phyloP scores from a whole-genome alignment of 2,113 vertebrate species.

The Xenopus borealis region DNA sequence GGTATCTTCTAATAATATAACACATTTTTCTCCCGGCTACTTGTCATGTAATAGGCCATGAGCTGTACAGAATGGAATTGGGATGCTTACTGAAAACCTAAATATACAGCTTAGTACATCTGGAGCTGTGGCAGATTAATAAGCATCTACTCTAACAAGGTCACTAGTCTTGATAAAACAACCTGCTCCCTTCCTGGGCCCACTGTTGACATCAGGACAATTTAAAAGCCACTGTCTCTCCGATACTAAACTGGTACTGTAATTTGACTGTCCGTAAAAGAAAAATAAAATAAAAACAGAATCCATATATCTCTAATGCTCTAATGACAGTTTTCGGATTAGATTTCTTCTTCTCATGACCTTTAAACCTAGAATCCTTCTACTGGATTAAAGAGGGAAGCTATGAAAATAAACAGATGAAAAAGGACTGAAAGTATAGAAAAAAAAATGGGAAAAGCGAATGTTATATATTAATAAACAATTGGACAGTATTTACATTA shows the following conservation, averaged over 20 bases:
- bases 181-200: background rate
- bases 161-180: conserved; percentile 18
- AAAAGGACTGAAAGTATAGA: background rate
- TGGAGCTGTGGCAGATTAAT: conserved; percentile 38
- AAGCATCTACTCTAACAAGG: conserved; percentile 25
- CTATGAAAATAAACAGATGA: conserved; percentile 21
- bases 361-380: conserved; percentile 16
- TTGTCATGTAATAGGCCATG: conserved; percentile 2
- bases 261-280: conserved; percentile 25
- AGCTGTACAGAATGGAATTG: background rate
- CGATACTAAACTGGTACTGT: conserved; percentile 32
- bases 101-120: conserved; percentile 27
- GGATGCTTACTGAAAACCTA: conserved; percentile 3
- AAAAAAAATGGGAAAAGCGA: background rate
- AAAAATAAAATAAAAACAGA: conserved; percentile 16
- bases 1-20: background rate
- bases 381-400: background rate
- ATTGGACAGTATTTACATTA: too few relatives aligned
- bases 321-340: conserved; percentile 13
- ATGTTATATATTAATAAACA: background rate
- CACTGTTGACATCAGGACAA: conserved; percentile 19
- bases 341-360: conserved; percentile 32
- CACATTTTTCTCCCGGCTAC: background rate
- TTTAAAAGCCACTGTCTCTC: conserved; percentile 16
- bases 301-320: conserved; percentile 29